phyloP scores from a whole-genome alignment of 1,140 invertebrate species.

The Atta colombica region DNA sequence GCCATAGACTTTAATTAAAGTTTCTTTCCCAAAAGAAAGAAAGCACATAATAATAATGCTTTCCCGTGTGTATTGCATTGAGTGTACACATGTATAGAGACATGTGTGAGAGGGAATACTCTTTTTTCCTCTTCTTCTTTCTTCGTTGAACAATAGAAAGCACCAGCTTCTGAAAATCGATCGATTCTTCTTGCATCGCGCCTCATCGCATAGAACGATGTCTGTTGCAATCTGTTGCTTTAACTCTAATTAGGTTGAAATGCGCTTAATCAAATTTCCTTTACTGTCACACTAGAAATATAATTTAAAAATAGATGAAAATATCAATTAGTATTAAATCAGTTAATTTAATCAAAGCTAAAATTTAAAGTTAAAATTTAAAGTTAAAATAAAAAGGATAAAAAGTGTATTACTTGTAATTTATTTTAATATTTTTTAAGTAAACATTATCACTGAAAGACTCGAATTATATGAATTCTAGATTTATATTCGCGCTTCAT shows the following conservation, averaged over 20 bases:
- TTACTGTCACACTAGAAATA: neutral
- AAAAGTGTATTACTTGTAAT: constrained; percentile 18
- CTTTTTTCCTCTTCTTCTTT: constrained; percentile 58
- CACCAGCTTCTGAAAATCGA: constrained; percentile 51
- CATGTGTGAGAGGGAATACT: constrained; percentile 2
- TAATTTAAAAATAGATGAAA: constrained; percentile 1
- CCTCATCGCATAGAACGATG: neutral
- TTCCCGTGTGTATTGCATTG: neutral
- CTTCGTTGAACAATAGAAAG: constrained; percentile 32
- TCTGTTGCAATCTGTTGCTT: constrained; percentile 12
- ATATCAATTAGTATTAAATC: constrained; percentile 12
- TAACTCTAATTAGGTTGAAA: constrained; percentile 20
- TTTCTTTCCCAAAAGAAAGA: constrained; percentile 49
- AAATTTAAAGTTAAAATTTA: constrained; percentile 22
- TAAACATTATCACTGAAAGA: neutral
- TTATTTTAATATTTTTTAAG: neutral
- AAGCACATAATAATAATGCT: constrained; percentile 37
- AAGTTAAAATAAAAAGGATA: neutral
- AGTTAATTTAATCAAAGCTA: neutral
- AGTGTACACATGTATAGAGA: neutral
- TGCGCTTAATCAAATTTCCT: constrained; percentile 31
- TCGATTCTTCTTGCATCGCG: constrained; percentile 42
- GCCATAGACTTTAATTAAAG: constrained; percentile 62
- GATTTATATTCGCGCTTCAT: constrained; percentile 11
- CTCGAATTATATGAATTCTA: neutral